phyloP scores from a whole-genome alignment of 1,140 invertebrate genomes.

The Manduca sexta region DNA sequence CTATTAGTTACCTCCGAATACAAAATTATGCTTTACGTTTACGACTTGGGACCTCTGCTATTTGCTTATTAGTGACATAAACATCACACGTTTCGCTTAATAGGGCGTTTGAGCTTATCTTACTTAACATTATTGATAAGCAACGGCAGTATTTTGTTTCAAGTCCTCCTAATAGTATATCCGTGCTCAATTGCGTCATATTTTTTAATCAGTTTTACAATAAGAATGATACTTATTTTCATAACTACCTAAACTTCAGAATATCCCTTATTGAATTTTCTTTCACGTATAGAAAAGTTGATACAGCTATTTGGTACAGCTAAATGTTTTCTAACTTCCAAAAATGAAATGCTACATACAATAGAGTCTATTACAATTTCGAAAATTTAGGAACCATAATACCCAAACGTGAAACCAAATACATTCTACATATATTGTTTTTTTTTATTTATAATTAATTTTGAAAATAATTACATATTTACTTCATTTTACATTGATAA shows the following conservation, averaged over 20 bases:
- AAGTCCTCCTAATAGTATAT: conserved; percentile 63
- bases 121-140: conserved; percentile 49
- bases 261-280: conserved; percentile 55
- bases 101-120: conserved; percentile 26
- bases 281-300: conserved; percentile 65
- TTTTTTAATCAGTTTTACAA: conserved; percentile 41
- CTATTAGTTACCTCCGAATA: conserved; percentile 48
- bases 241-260: conserved; percentile 66
- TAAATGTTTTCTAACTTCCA: conserved; percentile 65
- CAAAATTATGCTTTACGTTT: conserved; percentile 40
- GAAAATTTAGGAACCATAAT: conserved; percentile 74
- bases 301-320: conserved; percentile 70
- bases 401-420: conserved; percentile 70
- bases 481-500: conserved; percentile 54
- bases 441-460: conserved; percentile 66
- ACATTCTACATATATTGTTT: conserved; percentile 62
- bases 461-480: conserved; percentile 69
- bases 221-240: conserved; percentile 60
- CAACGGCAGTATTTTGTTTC: conserved; percentile 60
- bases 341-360: conserved; percentile 69
- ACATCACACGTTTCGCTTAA: not conserved
- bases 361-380: conserved; percentile 73
- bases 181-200: conserved; percentile 61
- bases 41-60: not conserved
- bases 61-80: not conserved